Percentiles rank a stretch among this genome's conserved stretches.
Conservation (phyloP, 2,888 invertebrate species). For the Tetranychus truncatus region DNA sequence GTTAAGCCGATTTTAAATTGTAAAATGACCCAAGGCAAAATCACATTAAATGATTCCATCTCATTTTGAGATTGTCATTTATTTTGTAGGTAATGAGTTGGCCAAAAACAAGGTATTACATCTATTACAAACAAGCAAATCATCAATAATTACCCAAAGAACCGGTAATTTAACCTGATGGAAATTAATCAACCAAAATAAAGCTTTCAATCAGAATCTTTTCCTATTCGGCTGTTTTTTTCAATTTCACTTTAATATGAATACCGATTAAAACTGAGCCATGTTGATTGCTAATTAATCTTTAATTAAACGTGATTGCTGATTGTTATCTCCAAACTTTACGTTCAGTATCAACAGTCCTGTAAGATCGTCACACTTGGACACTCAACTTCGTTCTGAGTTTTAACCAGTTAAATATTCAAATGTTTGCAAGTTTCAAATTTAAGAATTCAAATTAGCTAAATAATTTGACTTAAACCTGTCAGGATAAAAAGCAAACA, state of each 20-base stretch:
- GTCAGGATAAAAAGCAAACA: neutral
- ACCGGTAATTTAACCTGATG: too few species aligned
- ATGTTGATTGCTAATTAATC: neutral
- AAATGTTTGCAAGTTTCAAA: too few species aligned
- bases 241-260: too few species aligned
- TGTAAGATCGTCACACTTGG: too few species aligned
- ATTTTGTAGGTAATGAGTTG: neutral
- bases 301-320: neutral
- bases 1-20: neutral
- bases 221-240: too few species aligned
- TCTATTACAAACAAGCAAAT: too few species aligned
- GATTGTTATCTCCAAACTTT: neutral
- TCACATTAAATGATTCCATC: too few species aligned
- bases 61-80: neutral
- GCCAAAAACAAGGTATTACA: neutral
- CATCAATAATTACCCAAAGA: too few species aligned
- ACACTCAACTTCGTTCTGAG: too few species aligned
- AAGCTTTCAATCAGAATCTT: too few species aligned
- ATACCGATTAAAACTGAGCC: neutral
- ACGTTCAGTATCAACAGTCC: neutral
- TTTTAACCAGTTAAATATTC: too few species aligned
- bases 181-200: too few species aligned
- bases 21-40: neutral
- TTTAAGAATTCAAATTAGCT: neutral
- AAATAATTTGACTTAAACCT: neutral